These are phyloP conservation scores for Isaurus tuberculatus DNA, from an alignment of 92 coral and sea anemone genomes.

Conservation along the genomic window DNA sequence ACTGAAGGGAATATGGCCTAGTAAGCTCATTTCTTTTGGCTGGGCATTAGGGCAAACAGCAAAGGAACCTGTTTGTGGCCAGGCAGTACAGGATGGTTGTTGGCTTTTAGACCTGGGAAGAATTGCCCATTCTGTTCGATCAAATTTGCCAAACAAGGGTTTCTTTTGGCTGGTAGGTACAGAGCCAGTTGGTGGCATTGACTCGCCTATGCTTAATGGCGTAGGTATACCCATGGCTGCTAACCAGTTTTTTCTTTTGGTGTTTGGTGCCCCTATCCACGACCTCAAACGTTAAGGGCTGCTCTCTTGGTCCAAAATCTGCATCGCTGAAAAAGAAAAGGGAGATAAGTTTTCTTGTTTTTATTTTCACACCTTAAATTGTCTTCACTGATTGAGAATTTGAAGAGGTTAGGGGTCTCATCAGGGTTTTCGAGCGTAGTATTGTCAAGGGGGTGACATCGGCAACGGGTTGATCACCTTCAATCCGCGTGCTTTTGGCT, in stretches of 20 bases:
- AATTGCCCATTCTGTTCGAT: constrained; percentile 2
- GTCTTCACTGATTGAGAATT: no score
- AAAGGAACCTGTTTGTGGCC: constrained; percentile 2
- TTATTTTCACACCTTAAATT: no score
- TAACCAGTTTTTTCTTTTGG: background rate
- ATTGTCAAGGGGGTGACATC: no score
- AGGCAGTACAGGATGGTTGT: background rate
- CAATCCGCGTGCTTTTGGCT: no score
- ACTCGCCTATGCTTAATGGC: background rate
- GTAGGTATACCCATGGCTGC: constrained; percentile 6
- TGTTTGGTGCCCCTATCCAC: constrained; percentile 21
- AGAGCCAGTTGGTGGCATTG: constrained; percentile 5
- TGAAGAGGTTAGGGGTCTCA: no score
- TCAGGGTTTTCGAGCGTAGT: no score
- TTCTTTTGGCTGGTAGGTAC: constrained; percentile 10
- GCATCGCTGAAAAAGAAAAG: no score
- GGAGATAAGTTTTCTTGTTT: no score
- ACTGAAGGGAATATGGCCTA: background rate
- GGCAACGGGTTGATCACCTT: no score
- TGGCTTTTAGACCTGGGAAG: background rate
- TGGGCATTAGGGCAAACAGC: background rate
- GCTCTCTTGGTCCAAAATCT: no score
- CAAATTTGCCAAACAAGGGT: background rate
- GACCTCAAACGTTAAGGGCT: background rate
- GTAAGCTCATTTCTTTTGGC: background rate